Evolutionary conservation across 2,113 vertebrate genomes (phyloP), one percentile per base, ranked within the genome.

Genomic region (Tragelaphus imberbis): DNA sequence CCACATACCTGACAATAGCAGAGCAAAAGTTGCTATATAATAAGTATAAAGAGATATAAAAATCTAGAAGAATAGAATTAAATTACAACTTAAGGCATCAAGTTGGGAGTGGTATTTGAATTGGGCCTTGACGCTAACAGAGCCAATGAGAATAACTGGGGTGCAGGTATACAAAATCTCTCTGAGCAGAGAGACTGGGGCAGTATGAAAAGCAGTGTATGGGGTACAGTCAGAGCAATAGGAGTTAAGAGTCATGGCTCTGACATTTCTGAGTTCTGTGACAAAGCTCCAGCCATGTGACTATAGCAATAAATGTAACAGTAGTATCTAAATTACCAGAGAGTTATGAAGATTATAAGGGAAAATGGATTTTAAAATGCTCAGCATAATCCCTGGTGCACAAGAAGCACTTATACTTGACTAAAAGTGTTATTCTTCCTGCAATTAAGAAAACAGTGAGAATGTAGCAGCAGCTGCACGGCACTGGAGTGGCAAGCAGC

Each of bases 401-500:
- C 5, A 89, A 81, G n/a, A 6, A 68, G 3, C 9, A 61, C 12
- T 33, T 58, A 14, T 8, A 17, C 8, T 6, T 23, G 21, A 68
- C 14, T 84, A 40, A 59, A 9, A 13, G 36, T 75, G 1, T 84
- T 65, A 44, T 90, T 84, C 25, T 87, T 68, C 2, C 13, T 63
- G 4, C 27, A 86, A 23, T 71, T 88, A 65, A 65, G 36, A 63
- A 77, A 82, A 68, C 8, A 59, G 5, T 90, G 15, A 89, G 53
- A 71, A 36, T 0, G 0, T 23, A 71, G 19, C 68, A 36, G n/a
- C 1, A 19, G 19, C 68, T 71, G 19, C 19, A 11, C 0, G 2
- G n/a, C 19, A 12, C 68, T 40, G 5, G 19, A 71, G 68, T 0
- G 1, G n/a, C 0, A 1, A 71, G 68, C 5, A 21, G 19, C 68